A percentile compares a stretch with the other conserved stretches of the same genome.
phyloP scores from a whole-genome alignment of 2,113 vertebrate species.

The Carassius carassius region DNA sequence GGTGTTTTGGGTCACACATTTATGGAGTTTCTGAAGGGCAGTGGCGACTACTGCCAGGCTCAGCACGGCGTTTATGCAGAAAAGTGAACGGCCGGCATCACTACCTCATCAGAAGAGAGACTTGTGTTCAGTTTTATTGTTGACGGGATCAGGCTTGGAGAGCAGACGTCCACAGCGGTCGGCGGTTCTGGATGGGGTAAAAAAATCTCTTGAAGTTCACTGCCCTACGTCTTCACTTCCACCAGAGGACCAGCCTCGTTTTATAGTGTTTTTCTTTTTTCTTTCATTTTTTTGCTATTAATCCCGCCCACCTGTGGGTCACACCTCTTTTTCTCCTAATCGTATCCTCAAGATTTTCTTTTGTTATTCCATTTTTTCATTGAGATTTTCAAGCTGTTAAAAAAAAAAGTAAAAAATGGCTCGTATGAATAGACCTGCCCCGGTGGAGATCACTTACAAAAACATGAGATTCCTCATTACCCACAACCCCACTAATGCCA shows the following conservation, averaged over 20 bases:
- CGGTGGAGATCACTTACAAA: constrained; percentile 99
- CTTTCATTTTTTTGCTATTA: constrained; percentile 28
- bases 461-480: constrained; percentile 99
- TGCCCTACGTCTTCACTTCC: constrained; percentile 84
- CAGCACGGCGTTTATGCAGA: constrained; percentile 99
- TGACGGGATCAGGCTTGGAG: constrained; percentile 75
- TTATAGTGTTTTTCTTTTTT: constrained; percentile 47
- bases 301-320: constrained; percentile 24
- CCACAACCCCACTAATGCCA: constrained; percentile 99
- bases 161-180: constrained; percentile 83
- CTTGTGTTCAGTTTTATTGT: constrained; percentile 81
- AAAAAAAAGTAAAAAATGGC: constrained; percentile 83
- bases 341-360: constrained; percentile 48
- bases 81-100: constrained; percentile 94
- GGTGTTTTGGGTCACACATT: constrained; percentile 99
- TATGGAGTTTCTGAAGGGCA: constrained; percentile 99
- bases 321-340: constrained; percentile 42
- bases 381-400: constrained; percentile 71
- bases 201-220: constrained; percentile 84
- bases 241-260: constrained; percentile 91
- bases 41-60: constrained; percentile 99
- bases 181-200: constrained; percentile 99
- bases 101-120: constrained; percentile 84
- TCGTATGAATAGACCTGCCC: constrained; percentile 99
- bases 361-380: constrained; percentile 75